phyloP scores from a whole-genome alignment of 30 jellyfish, hydroid and myxozoan genomes.

The Cassiopea andromeda region DNA sequence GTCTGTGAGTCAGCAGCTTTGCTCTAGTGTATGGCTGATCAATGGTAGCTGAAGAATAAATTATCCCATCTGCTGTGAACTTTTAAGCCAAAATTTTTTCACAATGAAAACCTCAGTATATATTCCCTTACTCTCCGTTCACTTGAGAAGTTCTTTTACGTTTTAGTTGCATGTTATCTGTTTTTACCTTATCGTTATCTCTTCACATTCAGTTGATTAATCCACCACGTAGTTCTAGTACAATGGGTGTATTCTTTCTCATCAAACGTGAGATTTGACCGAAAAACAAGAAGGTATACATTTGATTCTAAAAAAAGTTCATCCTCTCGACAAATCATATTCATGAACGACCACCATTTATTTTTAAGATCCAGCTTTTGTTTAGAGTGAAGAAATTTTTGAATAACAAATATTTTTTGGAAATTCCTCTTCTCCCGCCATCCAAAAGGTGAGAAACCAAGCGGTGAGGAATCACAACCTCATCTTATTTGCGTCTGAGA shows the following conservation, averaged over 20 bases:
- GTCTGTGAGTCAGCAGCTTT: background rate
- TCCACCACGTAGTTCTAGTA: background rate
- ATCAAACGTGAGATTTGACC: background rate
- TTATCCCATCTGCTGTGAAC: background rate
- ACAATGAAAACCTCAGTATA: background rate
- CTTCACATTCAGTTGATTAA: background rate
- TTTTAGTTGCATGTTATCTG: background rate
- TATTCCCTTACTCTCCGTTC: background rate
- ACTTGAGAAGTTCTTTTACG: too few relatives aligned
- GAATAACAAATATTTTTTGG: too few relatives aligned
- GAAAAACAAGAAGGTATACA: background rate
- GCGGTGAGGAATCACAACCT: too few relatives aligned
- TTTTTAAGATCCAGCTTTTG: too few relatives aligned
- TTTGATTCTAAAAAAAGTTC: background rate
- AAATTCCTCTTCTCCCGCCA: too few relatives aligned
- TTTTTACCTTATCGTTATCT: background rate
- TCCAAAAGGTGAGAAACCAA: too few relatives aligned
- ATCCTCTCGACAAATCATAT: background rate
- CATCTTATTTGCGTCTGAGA: too few relatives aligned
- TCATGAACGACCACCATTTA: too few relatives aligned
- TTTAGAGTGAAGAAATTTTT: too few relatives aligned
- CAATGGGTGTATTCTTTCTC: background rate
- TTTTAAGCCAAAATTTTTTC: background rate
- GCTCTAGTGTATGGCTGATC: background rate
- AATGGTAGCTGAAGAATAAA: background rate